Evolutionary conservation across 1,140 invertebrate species (phyloP), one percentile per base, ranked within the genome.

Genomic region (Zelostemma sp.): DNA sequence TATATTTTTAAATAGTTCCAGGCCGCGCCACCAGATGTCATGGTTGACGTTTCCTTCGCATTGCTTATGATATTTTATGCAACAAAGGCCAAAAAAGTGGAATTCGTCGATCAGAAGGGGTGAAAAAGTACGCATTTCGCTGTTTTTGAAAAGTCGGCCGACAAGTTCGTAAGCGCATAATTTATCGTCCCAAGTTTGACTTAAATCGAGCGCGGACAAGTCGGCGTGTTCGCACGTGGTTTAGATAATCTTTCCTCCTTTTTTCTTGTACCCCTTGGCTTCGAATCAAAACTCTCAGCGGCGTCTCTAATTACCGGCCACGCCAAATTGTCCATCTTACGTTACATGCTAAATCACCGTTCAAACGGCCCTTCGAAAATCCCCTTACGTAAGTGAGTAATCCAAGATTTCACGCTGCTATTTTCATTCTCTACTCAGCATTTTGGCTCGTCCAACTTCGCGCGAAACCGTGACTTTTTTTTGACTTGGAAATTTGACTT

Each of bases 201-300:
- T 50, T 51, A 41, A 67, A 67, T 67, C 53, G 64, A 56, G 64
- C 64, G 57, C 51, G 51, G 57, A 60, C 56, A 45, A 67, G 64
- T 45, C 25, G 64, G 43, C 56, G 45, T 19, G 57, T 46, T 43
- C 60, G 51, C 47, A 45, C 50, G 57, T 49, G 45, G 57, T 16
- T 40, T 41, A 53, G 58, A 62, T 62, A 61, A 61, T 51, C 58
- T 60, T 68, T 53, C 53, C 48, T 43, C 53, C 31, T n/a, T n/a
- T 35, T 47, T 57, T 51, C 47, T 68, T 58, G 33, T 48, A 53
- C 17, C 17, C 33, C 48, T 68, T 68, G 65, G 65, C 65, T 53
- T 57, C 33, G 18, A 21, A 51, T 45, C 64, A 68, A 67, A 68
- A 61, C 16, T 57, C 35, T 18, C 38, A 25, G 41, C 4, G 15